A percentile compares a stretch with the other conserved stretches of the same genome.
phyloP scores from a whole-genome alignment of 1,140 invertebrate species.

The Galleria mellonella region DNA sequence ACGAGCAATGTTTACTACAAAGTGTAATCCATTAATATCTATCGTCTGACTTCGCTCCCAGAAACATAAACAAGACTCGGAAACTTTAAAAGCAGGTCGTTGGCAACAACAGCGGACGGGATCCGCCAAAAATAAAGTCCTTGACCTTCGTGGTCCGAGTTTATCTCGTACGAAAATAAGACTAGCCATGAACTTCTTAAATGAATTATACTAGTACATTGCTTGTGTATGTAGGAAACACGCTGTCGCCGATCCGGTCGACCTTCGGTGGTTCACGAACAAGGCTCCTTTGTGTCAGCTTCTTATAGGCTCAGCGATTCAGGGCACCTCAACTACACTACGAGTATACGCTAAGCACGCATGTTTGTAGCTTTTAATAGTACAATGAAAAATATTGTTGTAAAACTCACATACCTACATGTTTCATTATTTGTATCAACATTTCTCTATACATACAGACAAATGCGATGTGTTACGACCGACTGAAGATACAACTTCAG shows the following conservation, averaged over 20 bases:
- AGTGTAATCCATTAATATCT: conserved; percentile 20
- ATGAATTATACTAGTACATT: conserved; percentile 40
- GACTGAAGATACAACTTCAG: too few relatives aligned
- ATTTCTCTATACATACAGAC: too few relatives aligned
- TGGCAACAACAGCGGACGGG: conserved; percentile 38
- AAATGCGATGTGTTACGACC: too few relatives aligned
- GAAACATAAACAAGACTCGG: conserved; percentile 31
- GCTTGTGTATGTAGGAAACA: conserved; percentile 44
- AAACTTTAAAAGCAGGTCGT: conserved; percentile 33
- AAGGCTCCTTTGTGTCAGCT: conserved; percentile 50
- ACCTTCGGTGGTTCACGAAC: conserved; percentile 61
- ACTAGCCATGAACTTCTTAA: conserved; percentile 60
- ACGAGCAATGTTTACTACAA: conserved; percentile 22
- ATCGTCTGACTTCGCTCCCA: conserved; percentile 13
- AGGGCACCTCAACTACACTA: too few relatives aligned
- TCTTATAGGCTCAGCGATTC: background rate
- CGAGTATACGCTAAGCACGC: background rate
- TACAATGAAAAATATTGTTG: too few relatives aligned
- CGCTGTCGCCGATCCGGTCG: conserved; percentile 42
- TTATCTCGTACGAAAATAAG: conserved; percentile 61
- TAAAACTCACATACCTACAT: too few relatives aligned
- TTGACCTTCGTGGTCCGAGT: conserved; percentile 59
- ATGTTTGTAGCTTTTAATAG: conserved; percentile 7
- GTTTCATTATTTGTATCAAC: too few relatives aligned
- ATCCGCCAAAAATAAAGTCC: conserved; percentile 63